Base-by-base conservation (phyloP, 2,888 invertebrate species). In the Dolichopus griseipennis region DNA sequence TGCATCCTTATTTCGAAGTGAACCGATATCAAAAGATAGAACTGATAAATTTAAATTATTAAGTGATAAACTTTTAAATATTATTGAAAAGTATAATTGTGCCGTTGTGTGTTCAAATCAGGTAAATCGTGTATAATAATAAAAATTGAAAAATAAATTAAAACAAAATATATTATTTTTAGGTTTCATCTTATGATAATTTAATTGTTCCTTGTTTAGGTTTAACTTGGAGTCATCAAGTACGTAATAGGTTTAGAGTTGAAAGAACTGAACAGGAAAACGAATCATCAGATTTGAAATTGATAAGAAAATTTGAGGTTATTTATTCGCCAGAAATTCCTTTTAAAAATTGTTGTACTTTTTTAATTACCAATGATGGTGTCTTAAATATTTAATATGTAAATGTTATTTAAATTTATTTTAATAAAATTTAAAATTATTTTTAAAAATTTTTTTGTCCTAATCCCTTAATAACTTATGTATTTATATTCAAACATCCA, bases 71-170 rank as follows among this genome's bases (percentile, higher is more conserved):
- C 77, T 92, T 63, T 84, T 86, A 66, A 78, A 82, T 68, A 78
- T 90, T 65, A 83, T 85, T 15, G 79, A 81, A 34, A 80, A 84
- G 68, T 81, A 85, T 75, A 81, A 84, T 27, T 79, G 88, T 67
- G 86, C 85, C 9, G 80, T 90, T 63, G 78, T 92, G 66, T 89
- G 90, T 75, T 84, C 88, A 4, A 92, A 92, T 82, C 91, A 92
- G 84, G 90, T 90, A 76, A 75, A 71, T 43, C 12, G 8, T 34
- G 8, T 37, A 10, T 10, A 37, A 10, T 10, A 7, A 12, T 37
- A 37, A 1, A 12, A 7, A 37, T 12, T 37, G 1, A 37, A 37
- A 37, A 1, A 37, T 27, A 27, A 27, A 37, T 63, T 22, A 22
- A 52, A n/a, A 65, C 22, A n/a, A n/a, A n/a, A n/a, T n/a, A n/a